Percentiles rank a stretch among this genome's conserved stretches.
phyloP scores from a whole-genome alignment of 2,888 invertebrate species.

The Limnephilus marmoratus region DNA sequence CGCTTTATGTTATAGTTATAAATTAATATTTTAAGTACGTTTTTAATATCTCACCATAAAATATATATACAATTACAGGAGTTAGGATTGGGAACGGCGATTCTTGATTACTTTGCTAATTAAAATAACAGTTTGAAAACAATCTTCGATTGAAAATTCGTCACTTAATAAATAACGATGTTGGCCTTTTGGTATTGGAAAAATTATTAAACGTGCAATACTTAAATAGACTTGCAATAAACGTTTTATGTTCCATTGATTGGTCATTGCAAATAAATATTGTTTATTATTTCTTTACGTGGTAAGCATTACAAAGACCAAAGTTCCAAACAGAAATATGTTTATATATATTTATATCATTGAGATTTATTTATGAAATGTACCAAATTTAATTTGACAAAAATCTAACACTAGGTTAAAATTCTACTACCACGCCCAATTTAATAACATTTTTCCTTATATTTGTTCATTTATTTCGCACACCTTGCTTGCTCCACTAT shows the following conservation, averaged over 20 bases:
- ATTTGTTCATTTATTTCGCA: too few species aligned
- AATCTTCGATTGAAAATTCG: background rate
- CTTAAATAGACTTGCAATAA: background rate
- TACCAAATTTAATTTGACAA: too few species aligned
- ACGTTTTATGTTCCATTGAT: background rate
- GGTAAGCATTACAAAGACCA: too few species aligned
- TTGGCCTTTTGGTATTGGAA: background rate
- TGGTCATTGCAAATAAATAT: background rate
- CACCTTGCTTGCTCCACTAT: too few species aligned
- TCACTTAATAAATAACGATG: background rate
- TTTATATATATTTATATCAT: too few species aligned
- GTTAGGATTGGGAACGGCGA: background rate
- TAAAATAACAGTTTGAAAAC: background rate
- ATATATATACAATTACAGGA: background rate
- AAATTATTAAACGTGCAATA: background rate
- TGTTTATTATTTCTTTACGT: too few species aligned
- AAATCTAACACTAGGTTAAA: too few species aligned
- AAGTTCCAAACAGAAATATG: too few species aligned
- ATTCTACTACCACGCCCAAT: too few species aligned
- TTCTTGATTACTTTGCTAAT: background rate
- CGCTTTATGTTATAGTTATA: slow-evolving; percentile 26
- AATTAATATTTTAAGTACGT: slow-evolving; percentile 51
- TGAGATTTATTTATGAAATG: too few species aligned
- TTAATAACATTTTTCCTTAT: too few species aligned
- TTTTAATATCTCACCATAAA: slow-evolving; percentile 56